Conservation (phyloP, 1,140 invertebrate genomes). For the Listronotus bonariensis region DNA sequence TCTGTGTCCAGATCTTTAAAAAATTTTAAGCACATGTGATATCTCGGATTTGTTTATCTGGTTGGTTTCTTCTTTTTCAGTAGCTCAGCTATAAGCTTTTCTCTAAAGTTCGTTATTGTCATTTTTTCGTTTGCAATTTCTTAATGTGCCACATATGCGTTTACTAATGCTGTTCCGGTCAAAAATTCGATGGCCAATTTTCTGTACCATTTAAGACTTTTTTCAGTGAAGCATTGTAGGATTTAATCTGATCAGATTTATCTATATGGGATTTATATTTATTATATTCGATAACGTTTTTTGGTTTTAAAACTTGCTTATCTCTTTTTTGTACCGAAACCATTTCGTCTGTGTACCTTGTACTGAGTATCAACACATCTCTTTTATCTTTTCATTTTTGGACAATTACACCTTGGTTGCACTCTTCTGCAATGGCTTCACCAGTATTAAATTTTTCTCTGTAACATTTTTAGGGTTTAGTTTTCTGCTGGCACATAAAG, state of each 20-base stretch:
- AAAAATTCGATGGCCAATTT: constrained; percentile 51
- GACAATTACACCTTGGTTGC: constrained; percentile 25
- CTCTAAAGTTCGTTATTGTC: constrained; percentile 22
- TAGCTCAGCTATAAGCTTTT: constrained; percentile 2
- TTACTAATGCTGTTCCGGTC: constrained; percentile 47
- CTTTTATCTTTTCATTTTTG: constrained; percentile 46
- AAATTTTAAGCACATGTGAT: no score
- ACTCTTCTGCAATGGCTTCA: constrained; percentile 20
- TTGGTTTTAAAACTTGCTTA: constrained; percentile 17
- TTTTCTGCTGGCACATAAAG: constrained; percentile 45
- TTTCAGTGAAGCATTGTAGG: constrained; percentile 49
- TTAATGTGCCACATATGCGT: constrained; percentile 43
- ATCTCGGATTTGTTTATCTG: no score
- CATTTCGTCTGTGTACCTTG: constrained; percentile 39
- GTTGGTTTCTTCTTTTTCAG: no score
- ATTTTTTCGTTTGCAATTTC: constrained; percentile 25
- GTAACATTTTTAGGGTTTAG: constrained; percentile 41
- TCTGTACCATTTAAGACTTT: constrained; percentile 51
- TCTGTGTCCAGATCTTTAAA: no score
- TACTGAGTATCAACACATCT: constrained; percentile 41
- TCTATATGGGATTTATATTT: constrained; percentile 35
- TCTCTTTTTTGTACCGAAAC: constrained; percentile 2
- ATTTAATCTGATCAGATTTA: constrained; percentile 45
- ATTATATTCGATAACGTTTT: constrained; percentile 33
- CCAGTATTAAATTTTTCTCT: constrained; percentile 26